These are phyloP conservation scores for Liopterus haemorrhoidalis DNA, from an alignment of 2,888 invertebrate genomes.

Conservation along the genomic window DNA sequence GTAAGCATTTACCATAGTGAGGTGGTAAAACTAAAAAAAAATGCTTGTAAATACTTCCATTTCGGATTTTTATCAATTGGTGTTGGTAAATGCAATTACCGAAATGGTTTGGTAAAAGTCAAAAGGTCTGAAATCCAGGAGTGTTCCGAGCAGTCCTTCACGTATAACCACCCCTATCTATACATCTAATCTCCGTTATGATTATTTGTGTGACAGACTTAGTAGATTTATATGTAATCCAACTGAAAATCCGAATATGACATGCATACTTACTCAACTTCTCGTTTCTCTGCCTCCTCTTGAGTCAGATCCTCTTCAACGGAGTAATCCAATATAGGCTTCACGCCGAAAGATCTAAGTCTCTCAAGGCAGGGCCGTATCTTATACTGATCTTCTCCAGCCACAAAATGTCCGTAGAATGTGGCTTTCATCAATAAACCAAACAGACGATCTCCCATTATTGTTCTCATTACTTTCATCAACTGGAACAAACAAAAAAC, in stretches of 20 bases:
- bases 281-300: constrained; percentile 90
- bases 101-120: too few species aligned
- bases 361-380: constrained; percentile 79
- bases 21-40: too few species aligned
- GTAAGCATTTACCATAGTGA: too few species aligned
- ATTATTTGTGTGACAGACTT: too few species aligned
- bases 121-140: too few species aligned
- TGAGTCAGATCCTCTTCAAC: constrained; percentile 93
- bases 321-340: constrained; percentile 97
- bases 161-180: too few species aligned
- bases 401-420: constrained; percentile 99
- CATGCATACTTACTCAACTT: constrained; percentile 72
- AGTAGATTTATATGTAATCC: neutral
- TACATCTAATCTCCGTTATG: too few species aligned
- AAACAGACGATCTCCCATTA: constrained; percentile 80
- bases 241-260: constrained; percentile 8
- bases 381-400: constrained; percentile 86
- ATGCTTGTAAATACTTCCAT: too few species aligned
- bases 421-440: constrained; percentile 82
- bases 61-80: too few species aligned
- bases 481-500: constrained; percentile 54
- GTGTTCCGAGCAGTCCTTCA: too few species aligned
- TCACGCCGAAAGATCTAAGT: constrained; percentile 91
- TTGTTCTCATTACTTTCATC: constrained; percentile 69
- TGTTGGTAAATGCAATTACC: too few species aligned